Base-by-base conservation (phyloP, 2,113 vertebrate genomes). In the Himantopus leucocephalus region DNA sequence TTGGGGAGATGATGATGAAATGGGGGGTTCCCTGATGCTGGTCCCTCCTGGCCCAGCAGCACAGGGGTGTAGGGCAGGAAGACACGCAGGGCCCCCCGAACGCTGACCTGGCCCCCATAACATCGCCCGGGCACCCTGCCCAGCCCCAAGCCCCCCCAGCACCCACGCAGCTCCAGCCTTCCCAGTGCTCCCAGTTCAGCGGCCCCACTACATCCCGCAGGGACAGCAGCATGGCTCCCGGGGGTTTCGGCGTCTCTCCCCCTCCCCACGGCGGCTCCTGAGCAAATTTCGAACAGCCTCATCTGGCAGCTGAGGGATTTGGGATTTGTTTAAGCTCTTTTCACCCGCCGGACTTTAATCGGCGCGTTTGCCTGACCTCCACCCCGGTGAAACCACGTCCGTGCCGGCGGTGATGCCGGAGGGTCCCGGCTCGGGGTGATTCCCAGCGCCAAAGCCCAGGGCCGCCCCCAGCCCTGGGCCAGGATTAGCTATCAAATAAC, bases 281-380 rank as follows among this genome's bases (percentile, higher is more conserved):
- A 84, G 90, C 50, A 82, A 81, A 30, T 90, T 96, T 90, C 55
- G 5, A 94, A 82, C 85, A n/a, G 77, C 90, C 56, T 96, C 96
- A 95, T 96, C 97, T 71, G 95, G 95, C 96, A 95, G 95, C 94
- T 81, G 95, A 97, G 75, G 94, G 97, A 96, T 67, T 71, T 88
- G 94, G 96, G 97, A 98, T 98, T 98, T 97, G 92, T 93, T 96
- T 97, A 98, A 96, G 97, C 97, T 97, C 96, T 97, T 97, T 97
- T 96, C 97, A 95, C 97, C 94, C 95, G 6, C 80, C 14, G 29
- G 96, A 78, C 97, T 97, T 79, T 94, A 97, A 98, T 95, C 96
- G 90, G 58, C 45, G 62, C 83, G 48, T 97, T 97, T 95, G 96
- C 93, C 90, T 72, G 92, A 96, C 97, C 96, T 97, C 97, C 96